phyloP scores from a whole-genome alignment of 2,888 invertebrate species.

The Autographa pulchrina region DNA sequence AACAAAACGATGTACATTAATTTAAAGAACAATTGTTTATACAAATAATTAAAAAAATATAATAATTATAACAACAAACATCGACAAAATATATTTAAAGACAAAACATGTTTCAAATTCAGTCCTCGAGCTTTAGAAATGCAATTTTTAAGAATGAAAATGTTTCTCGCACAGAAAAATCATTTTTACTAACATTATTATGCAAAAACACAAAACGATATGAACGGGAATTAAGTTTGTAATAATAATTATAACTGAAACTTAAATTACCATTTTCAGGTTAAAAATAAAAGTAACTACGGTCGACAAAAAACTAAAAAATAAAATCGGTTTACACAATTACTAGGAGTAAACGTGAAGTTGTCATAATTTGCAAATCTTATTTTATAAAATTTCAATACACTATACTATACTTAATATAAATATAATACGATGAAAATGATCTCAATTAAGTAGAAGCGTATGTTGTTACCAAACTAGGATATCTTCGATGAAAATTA shows the following conservation, averaged over 20 bases:
- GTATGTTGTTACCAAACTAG: conserved; percentile 82
- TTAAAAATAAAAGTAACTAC: conserved; percentile 75
- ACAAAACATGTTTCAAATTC: conserved; percentile 88
- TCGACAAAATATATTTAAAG: conserved; percentile 90
- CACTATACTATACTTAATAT: conserved; percentile 86
- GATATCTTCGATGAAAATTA: conserved; percentile 71
- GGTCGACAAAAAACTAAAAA: conserved; percentile 69
- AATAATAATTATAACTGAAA: conserved; percentile 74
- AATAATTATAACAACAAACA: conserved; percentile 91
- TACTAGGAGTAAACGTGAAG: conserved; percentile 74
- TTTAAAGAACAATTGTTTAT: conserved; percentile 93
- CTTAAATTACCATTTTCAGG: conserved; percentile 78
- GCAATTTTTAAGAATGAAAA: conserved; percentile 87
- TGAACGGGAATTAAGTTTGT: conserved; percentile 61
- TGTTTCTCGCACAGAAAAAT: conserved; percentile 73
- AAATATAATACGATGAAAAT: conserved; percentile 87
- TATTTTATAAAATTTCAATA: conserved; percentile 80
- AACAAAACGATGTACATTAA: conserved; percentile 94
- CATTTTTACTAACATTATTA: conserved; percentile 84
- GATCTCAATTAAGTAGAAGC: conserved; percentile 87
- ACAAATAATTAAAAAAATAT: conserved; percentile 92
- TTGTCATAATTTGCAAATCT: conserved; percentile 87
- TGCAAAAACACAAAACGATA: conserved; percentile 79
- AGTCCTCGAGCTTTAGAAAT: conserved; percentile 88
- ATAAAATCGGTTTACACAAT: conserved; percentile 63